These are phyloP conservation scores for Rhorus exstirpatorius DNA, from an alignment of 2,888 invertebrate species.

Conservation along the genomic window DNA sequence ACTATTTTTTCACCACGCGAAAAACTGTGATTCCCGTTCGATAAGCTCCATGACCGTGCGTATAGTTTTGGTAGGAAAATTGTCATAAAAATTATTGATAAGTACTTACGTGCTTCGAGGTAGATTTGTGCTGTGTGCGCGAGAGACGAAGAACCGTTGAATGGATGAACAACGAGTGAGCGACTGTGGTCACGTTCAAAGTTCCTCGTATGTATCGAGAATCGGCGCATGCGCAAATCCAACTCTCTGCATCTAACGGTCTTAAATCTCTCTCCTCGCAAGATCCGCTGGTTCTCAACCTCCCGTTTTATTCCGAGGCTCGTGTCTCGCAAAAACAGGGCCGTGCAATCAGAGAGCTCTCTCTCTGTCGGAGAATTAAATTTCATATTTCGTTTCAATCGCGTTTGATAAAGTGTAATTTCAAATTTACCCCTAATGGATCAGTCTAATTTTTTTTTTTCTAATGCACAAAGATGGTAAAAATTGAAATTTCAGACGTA, in stretches of 20 bases:
- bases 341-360: constrained; percentile 43
- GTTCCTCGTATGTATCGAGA: constrained; percentile 73
- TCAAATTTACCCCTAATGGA: neutral
- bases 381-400: neutral
- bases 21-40: too few relatives aligned
- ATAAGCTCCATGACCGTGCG: too few relatives aligned
- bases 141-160: constrained; percentile 67
- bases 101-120: constrained; percentile 76
- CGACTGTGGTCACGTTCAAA: constrained; percentile 75
- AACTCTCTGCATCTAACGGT: constrained; percentile 6
- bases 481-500: too few relatives aligned
- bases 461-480: too few relatives aligned
- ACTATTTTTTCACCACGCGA: neutral
- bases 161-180: constrained; percentile 77
- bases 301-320: constrained; percentile 38
- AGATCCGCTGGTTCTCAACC: constrained; percentile 63
- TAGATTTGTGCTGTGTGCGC: constrained; percentile 61
- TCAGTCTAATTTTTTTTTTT: too few relatives aligned
- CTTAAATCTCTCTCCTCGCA: constrained; percentile 6
- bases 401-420: neutral
- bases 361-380: neutral
- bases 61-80: constrained; percentile 12
- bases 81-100: constrained; percentile 30
- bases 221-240: constrained; percentile 75
- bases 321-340: constrained; percentile 46